Percentiles rank a stretch among this genome's conserved stretches.
phyloP scores from a whole-genome alignment of 2,888 invertebrate genomes.

The Eulithis testata region DNA sequence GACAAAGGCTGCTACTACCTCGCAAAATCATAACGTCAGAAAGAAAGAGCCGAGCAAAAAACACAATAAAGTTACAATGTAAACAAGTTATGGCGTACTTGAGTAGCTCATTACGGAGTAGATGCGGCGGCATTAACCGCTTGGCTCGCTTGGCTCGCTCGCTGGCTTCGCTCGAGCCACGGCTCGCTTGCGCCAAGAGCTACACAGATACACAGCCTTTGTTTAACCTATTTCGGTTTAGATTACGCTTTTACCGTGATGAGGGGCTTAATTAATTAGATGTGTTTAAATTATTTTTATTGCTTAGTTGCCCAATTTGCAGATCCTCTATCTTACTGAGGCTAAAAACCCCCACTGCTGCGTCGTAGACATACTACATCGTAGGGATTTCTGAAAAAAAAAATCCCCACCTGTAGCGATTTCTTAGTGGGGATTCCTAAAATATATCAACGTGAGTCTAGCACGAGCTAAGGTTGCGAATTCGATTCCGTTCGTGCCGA shows the following conservation, averaged over 20 bases:
- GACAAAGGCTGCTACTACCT: constrained; percentile 73
- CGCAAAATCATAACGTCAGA: constrained; percentile 68
- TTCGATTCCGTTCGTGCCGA: too few species aligned
- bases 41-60: constrained; percentile 79
- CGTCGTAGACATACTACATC: too few species aligned
- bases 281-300: constrained; percentile 47
- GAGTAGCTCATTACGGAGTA: constrained; percentile 82
- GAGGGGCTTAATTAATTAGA: constrained; percentile 72
- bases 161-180: constrained; percentile 39
- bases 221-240: constrained; percentile 83
- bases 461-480: too few species aligned
- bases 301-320: too few species aligned
- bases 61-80: constrained; percentile 85
- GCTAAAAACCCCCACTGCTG: too few species aligned
- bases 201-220: constrained; percentile 58
- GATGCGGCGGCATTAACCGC: constrained; percentile 79
- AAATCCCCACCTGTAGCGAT: too few species aligned
- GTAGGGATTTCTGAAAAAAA: too few species aligned
- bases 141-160: constrained; percentile 47
- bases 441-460: too few species aligned
- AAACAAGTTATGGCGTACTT: constrained; percentile 84
- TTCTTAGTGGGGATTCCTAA: too few species aligned
- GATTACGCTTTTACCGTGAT: constrained; percentile 76
- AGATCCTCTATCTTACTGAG: too few species aligned
- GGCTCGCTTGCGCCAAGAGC: constrained; percentile 46